These are phyloP conservation scores for Drosophila colorata DNA, from an alignment of 2,888 invertebrate genomes.

Conservation along the genomic window DNA sequence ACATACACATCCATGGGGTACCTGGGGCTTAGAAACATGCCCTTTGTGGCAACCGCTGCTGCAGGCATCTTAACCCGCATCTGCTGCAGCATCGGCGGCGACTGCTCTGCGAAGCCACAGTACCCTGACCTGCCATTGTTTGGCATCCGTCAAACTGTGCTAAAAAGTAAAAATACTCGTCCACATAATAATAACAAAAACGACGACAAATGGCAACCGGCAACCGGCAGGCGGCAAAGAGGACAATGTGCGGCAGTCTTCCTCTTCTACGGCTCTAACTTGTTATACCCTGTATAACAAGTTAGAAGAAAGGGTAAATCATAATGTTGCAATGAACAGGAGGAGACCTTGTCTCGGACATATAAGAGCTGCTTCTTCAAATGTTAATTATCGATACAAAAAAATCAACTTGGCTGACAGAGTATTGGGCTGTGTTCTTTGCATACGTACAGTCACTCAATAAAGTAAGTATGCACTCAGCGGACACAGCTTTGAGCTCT, in stretches of 20 bases:
- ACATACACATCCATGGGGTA: constrained; percentile 1
- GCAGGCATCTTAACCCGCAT: constrained; percentile 20
- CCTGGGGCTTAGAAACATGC: constrained; percentile 17
- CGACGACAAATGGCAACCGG: constrained; percentile 3
- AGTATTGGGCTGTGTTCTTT: no score
- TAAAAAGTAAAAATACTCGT: constrained; percentile 25
- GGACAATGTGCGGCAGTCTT: not conserved
- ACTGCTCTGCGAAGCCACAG: constrained; percentile 6
- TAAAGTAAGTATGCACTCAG: no score
- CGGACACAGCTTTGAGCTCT: no score
- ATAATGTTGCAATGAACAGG: no score
- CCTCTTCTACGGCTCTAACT: not conserved
- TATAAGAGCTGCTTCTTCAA: no score
- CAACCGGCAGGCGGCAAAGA: not conserved
- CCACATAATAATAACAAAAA: constrained; percentile 22
- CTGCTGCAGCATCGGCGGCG: constrained; percentile 5
- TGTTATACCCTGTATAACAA: not conserved
- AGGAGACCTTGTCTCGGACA: no score
- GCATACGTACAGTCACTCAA: no score
- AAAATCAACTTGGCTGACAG: no score
- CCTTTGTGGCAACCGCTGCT: constrained; percentile 1
- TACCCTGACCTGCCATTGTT: not conserved
- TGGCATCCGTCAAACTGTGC: not conserved
- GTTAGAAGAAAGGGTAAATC: not conserved
- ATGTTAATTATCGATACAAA: no score